Base-by-base conservation (phyloP, 1,140 invertebrate species). In the Achatina immaculata region DNA sequence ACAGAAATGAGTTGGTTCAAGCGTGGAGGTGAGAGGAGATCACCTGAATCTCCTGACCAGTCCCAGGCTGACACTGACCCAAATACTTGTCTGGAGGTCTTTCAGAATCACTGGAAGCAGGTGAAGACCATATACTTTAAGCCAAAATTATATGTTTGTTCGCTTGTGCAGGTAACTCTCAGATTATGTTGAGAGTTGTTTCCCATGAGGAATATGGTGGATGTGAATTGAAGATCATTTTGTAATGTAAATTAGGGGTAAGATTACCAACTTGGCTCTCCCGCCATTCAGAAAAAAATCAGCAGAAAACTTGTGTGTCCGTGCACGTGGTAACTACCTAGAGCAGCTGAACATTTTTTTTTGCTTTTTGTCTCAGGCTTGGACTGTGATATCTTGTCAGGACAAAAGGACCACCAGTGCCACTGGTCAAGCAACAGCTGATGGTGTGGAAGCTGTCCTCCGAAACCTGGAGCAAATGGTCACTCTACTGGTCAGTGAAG, bases 61-160 rank as follows among this genome's bases (percentile, higher is more conserved):
- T 74, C 83, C 34, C 83, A 83, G n/a, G 51, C 84, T 65, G 84
- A 87, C 78, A 89, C 87, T 65, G 88, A 90, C 68, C 86, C 89
- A 43, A 85, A 90, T 38, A 89, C 88, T 34, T 89, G 89, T 89
- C 96, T 96, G 87, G 96, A 96, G 88, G 97, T 96, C 86, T 99
- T 99, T 92, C 95, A 95, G 85, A 96, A 96, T 90, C 97, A 98
- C 90, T 99, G 97, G 96, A 95, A 96, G 88, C 96, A 98, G 89
- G 95, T 95, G 16, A 91, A 34, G 24, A 28, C 62, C 24, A 48
- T n/a, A n/a, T n/a, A n/a, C n/a, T n/a, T n/a, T n/a, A n/a, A n/a
- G n/a, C n/a, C n/a, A n/a, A n/a, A n/a, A n/a, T n/a, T n/a, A n/a
- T n/a, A n/a, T n/a, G n/a, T n/a, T n/a, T n/a, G n/a, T n/a, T n/a